Percentiles rank a stretch among this genome's conserved stretches.
phyloP scores from a whole-genome alignment of 1,140 invertebrate species.

The Cotesia chilonis region DNA sequence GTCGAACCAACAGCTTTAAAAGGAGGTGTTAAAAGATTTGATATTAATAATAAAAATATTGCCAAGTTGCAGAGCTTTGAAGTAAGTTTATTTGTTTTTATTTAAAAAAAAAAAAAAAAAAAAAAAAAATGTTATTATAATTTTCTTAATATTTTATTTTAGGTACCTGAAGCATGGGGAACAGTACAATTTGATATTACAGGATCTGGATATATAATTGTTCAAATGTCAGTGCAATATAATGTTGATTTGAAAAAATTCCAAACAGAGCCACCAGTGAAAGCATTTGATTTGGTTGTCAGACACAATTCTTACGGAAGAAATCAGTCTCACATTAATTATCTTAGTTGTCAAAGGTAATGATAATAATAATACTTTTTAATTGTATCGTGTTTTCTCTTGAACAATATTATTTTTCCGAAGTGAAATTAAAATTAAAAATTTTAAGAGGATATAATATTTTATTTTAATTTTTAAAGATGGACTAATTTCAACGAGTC shows the following conservation, averaged over 20 bases:
- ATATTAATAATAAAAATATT: constrained; percentile 79
- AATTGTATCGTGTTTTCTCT: neutral
- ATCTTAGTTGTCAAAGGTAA: constrained; percentile 83
- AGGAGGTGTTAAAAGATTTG: constrained; percentile 72
- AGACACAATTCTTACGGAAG: constrained; percentile 82
- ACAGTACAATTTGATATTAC: constrained; percentile 89
- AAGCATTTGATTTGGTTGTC: constrained; percentile 78
- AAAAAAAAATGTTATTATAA: constrained; percentile 25
- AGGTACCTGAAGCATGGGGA: constrained; percentile 92
- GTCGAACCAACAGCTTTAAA: constrained; percentile 87
- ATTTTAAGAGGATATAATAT: neutral
- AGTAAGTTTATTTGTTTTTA: constrained; percentile 59
- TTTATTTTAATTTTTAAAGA: constrained; percentile 61
- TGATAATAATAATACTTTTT: constrained; percentile 25
- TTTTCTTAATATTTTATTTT: constrained; percentile 34
- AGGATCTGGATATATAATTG: constrained; percentile 89
- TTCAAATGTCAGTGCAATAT: constrained; percentile 95
- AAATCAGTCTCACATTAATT: constrained; percentile 92
- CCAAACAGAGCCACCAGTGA: constrained; percentile 84
- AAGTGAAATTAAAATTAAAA: neutral
- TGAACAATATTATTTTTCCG: too few relatives aligned
- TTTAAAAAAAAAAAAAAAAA: constrained; percentile 21
- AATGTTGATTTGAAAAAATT: constrained; percentile 90
- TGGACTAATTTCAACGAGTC: constrained; percentile 84
- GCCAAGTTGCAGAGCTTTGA: constrained; percentile 79